Evolutionary conservation across 2,888 invertebrate species (phyloP).

Genomic region (Mythimna vitellina): DNA sequence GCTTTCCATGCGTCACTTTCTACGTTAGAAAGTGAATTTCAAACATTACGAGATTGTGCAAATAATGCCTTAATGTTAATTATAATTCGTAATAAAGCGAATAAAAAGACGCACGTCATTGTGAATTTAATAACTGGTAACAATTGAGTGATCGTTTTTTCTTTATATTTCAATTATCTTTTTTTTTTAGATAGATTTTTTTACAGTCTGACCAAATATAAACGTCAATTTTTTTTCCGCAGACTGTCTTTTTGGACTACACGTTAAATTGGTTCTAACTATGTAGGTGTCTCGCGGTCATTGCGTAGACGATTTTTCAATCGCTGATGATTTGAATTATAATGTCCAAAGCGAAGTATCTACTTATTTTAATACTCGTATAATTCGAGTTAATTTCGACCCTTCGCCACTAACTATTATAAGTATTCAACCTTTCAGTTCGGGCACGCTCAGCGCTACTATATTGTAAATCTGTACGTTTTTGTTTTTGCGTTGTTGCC

Average conservation of each 20-base stretch:
- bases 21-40: slow-evolving; percentile 63
- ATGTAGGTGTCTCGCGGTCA: neutral
- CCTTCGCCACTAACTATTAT: neutral
- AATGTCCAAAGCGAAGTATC: neutral
- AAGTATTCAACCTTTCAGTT: too few species aligned
- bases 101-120: slow-evolving; percentile 21
- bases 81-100: slow-evolving; percentile 41
- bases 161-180: neutral
- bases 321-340: neutral
- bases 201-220: neutral
- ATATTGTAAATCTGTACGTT: too few species aligned
- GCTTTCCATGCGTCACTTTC: slow-evolving; percentile 64
- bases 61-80: slow-evolving; percentile 53
- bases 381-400: neutral
- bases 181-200: neutral
- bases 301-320: neutral
- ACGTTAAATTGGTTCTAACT: neutral
- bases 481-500: too few species aligned
- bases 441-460: too few species aligned
- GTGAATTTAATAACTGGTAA: slow-evolving; percentile 28
- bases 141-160: slow-evolving; percentile 18
- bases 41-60: slow-evolving; percentile 63
- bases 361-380: neutral
- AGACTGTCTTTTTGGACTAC: neutral
- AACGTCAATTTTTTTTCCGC: neutral